Base-by-base conservation (phyloP, 2,888 invertebrate species). In the Nemotelus pantherinus region DNA sequence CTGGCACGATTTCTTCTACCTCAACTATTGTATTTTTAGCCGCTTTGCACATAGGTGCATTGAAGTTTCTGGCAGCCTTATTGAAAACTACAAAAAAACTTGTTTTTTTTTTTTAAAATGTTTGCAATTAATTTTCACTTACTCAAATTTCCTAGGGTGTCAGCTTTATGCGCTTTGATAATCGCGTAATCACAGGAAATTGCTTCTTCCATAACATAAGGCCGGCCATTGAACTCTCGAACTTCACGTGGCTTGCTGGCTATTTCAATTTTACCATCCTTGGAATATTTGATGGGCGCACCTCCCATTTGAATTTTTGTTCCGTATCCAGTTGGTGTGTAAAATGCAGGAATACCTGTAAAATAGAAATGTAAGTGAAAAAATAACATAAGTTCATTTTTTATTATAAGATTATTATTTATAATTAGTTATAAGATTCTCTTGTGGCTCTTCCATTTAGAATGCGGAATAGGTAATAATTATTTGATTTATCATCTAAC, bases 111-210 rank as follows among this genome's bases (percentile, higher is more conserved):
- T 25, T 25, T 1, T 1, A 25, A 10, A 53, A 53, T 53, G 6
- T 53, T 9, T 53, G 10, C 53, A 53, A 53, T 9, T 53, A 3
- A 67, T n/a, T 47, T 5, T 45, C 7, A 3, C 43, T 50, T 71
- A 84, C 93, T 89, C 77, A 99, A 88, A 87, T 99, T 99, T 75
- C 99, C 99, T 76, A 92, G 89, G 80, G 90, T 92, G 87, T 99
- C 99, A 0, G 98, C 98, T 87, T 98, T 98, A 93, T 96, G 96
- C 0, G 98, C 99, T 88, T 99, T 99, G 4, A 99, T 90, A 41
- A 99, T 89, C 0, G 99, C 96, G 89, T 91, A 99, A 86, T 99
- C 99, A 0, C 97, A 99, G 55, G 93, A 96, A 65, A 99, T 98
- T 0, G 98, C 95, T 85, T 95, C 93, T 87, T 99, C 99, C 92